Evolutionary conservation across 2,888 invertebrate species (phyloP).

Genomic region (Microchrysa polita): DNA sequence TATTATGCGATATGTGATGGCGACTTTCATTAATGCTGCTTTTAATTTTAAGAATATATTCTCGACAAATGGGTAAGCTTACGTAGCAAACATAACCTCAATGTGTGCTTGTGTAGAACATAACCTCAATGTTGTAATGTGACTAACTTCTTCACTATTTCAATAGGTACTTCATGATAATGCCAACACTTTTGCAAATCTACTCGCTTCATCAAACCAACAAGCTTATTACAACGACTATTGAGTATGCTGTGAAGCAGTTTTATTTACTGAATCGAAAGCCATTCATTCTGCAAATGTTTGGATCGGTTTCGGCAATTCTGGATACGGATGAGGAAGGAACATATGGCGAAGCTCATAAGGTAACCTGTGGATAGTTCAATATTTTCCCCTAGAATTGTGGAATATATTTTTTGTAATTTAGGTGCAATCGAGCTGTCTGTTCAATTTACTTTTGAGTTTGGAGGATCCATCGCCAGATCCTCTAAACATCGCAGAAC

Average conservation of each 20-base stretch:
- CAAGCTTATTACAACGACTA: constrained; percentile 90
- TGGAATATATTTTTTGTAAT: constrained; percentile 44
- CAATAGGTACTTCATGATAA: constrained; percentile 88
- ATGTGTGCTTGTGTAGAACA: not conserved
- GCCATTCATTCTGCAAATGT: constrained; percentile 98
- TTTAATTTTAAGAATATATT: constrained; percentile 99
- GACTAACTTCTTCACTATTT: not conserved
- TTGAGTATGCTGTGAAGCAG: constrained; percentile 98
- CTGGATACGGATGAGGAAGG: constrained; percentile 91
- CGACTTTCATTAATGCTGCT: constrained; percentile 96
- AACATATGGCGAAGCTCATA: constrained; percentile 90
- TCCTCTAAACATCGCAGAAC: constrained; percentile 90
- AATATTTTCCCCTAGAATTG: not conserved
- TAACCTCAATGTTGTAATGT: not conserved
- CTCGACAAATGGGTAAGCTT: constrained; percentile 87
- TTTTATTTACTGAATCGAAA: constrained; percentile 98
- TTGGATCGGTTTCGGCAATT: constrained; percentile 96
- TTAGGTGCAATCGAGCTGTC: constrained; percentile 88
- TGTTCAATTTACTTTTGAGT: constrained; percentile 90
- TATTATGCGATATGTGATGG: constrained; percentile 93
- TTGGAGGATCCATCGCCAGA: constrained; percentile 95
- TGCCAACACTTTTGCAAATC: constrained; percentile 96
- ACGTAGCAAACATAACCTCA: not conserved
- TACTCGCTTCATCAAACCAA: constrained; percentile 99
- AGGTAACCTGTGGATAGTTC: constrained; percentile 67